Evolutionary conservation across 2,888 invertebrate genomes (phyloP), one percentile per base, ranked within the genome.

Genomic region (Ochropleura plecta): DNA sequence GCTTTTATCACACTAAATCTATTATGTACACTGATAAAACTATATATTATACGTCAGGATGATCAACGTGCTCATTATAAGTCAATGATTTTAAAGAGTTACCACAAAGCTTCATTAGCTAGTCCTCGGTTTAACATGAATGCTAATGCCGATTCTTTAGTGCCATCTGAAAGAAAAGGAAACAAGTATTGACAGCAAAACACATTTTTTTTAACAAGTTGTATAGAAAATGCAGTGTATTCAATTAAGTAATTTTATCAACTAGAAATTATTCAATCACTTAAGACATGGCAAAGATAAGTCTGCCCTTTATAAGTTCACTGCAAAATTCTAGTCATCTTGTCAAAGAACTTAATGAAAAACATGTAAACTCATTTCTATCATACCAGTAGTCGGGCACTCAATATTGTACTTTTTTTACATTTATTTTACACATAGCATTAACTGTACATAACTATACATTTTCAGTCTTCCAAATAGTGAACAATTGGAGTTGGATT

Each of bases 61-160:
- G 91, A 93, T 91, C 89, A 91, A 95, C 91, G 92, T 94, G 95
- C 95, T 96, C 96, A 95, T 95, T 95, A 95, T 93, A 94, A 92
- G 91, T 91, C 87, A 89, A 92, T 86, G 87, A 90, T 89, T 89
- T 87, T 81, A 87, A 87, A 88, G 64, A 80, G 81, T 85, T 87
- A 87, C 88, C 88, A 81, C 89, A 79, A 75, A 76, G 71, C 81
- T 81, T 82, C 78, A 68, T 70, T 74, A 80, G 69, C 69, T 75
- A 75, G 78, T 79, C 79, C 71, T 84, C 81, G 69, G 79, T 69
- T 75, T 80, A 82, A 85, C 77, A 81, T 73, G 70, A 79, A 77
- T 77, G 81, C 64, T 83, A 89, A 89, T 86, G 79, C 79, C 83
- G 87, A 84, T 85, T 86, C 85, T 88, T 89, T 84, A 90, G 90